Percentiles rank a stretch among this genome's conserved stretches.
Conservation (phyloP, 2,888 invertebrate genomes). For the Bellardia pandia region DNA sequence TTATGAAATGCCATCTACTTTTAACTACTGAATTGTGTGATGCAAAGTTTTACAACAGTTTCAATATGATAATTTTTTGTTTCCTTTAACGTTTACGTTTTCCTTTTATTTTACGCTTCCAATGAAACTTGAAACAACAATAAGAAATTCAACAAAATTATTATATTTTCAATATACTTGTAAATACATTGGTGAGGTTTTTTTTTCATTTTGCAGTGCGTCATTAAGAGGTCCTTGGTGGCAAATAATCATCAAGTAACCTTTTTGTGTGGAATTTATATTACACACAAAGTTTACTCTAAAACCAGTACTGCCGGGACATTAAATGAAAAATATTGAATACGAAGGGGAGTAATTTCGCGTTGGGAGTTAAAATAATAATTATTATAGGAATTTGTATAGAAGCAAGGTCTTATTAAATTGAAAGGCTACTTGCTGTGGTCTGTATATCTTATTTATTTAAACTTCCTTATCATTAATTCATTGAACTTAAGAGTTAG, state of each 20-base stretch:
- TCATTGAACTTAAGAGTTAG: no score
- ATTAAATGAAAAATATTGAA: conserved; percentile 1
- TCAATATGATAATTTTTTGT: background rate
- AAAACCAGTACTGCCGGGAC: conserved; percentile 6
- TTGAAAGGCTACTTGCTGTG: no score
- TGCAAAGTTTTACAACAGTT: conserved; percentile 7
- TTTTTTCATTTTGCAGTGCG: background rate
- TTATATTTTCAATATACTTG: background rate
- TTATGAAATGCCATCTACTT: conserved; percentile 12
- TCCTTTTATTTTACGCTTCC: background rate
- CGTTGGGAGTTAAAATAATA: background rate
- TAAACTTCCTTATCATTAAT: no score
- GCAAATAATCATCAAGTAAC: conserved; percentile 38
- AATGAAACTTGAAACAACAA: background rate
- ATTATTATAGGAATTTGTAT: background rate
- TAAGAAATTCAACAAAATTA: background rate
- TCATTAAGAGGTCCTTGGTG: conserved; percentile 50
- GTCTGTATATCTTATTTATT: no score
- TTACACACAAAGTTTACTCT: background rate
- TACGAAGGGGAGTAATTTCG: conserved; percentile 1
- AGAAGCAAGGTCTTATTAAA: no score
- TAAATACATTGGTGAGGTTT: background rate
- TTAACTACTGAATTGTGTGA: conserved; percentile 15
- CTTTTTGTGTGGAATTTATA: conserved; percentile 3
- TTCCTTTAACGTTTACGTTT: background rate